Conservation (phyloP, 2,888 invertebrate genomes). For the Bursaphelenchus okinawaensis region DNA sequence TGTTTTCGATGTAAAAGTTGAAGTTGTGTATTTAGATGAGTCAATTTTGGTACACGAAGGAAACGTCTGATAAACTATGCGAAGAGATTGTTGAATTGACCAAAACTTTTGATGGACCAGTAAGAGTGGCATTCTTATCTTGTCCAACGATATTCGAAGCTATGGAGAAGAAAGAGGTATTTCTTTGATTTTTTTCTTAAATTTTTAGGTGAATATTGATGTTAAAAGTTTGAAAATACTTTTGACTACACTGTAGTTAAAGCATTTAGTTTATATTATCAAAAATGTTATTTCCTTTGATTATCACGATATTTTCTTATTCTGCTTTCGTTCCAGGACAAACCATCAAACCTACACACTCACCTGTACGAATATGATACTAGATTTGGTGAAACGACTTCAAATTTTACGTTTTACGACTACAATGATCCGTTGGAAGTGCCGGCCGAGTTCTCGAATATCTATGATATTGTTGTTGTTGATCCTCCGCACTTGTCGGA, state of each 20-base stretch:
- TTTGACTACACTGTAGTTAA: too few relatives aligned
- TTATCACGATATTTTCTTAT: not conserved
- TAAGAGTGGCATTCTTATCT: conserved; percentile 31
- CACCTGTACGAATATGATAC: conserved; percentile 73
- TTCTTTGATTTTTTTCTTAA: not conserved
- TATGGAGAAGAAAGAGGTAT: conserved; percentile 23
- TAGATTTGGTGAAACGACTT: conserved; percentile 72
- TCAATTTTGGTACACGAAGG: conserved; percentile 90
- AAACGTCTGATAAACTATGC: conserved; percentile 71
- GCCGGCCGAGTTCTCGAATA: conserved; percentile 64
- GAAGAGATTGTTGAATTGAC: conserved; percentile 61
- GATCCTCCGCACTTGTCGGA: conserved; percentile 88
- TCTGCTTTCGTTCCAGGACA: conserved; percentile 26
- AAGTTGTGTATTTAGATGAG: conserved; percentile 80
- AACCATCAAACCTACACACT: conserved; percentile 7
- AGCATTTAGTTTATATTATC: not conserved
- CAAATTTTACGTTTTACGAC: conserved; percentile 75
- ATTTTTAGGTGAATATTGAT: too few relatives aligned
- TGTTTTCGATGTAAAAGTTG: too few relatives aligned
- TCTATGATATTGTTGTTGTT: conserved; percentile 76
- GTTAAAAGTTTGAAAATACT: too few relatives aligned
- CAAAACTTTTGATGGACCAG: not conserved
- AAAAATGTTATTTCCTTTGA: conserved; percentile 14
- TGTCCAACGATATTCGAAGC: conserved; percentile 31
- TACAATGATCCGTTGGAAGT: conserved; percentile 70